Evolutionary conservation across 1,140 invertebrate species (phyloP).

Genomic region (Aculops lycopersici): DNA sequence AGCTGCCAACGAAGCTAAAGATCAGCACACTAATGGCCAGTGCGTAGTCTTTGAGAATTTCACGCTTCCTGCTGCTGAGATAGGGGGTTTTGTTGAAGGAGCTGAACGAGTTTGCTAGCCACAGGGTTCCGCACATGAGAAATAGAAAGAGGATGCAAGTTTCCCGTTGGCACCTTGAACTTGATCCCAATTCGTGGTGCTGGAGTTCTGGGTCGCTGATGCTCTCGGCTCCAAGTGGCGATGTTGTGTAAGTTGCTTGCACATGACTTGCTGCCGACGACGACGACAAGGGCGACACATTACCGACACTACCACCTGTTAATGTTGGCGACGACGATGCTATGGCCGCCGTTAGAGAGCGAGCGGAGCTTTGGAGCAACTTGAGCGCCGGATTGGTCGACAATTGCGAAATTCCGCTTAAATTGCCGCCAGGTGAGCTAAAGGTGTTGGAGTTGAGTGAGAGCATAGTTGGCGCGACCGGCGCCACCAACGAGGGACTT

Average conservation of each 20-base stretch:
- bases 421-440: background rate
- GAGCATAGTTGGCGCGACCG: background rate
- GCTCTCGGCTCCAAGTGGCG: background rate
- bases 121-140: conserved; percentile 27
- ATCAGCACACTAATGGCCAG: conserved; percentile 20
- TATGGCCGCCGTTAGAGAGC: background rate
- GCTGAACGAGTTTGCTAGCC: conserved; percentile 25
- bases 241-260: background rate
- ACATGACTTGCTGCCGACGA: background rate
- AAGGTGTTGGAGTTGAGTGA: background rate
- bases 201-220: conserved; percentile 1
- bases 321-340: background rate
- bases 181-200: too few species aligned
- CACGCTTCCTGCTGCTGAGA: conserved; percentile 17
- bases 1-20: conserved; percentile 20
- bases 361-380: background rate
- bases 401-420: background rate
- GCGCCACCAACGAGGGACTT: background rate
- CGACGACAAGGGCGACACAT: background rate
- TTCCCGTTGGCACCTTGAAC: conserved; percentile 21
- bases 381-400: background rate
- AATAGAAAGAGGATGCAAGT: conserved; percentile 25
- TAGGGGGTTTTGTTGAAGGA: conserved; percentile 19
- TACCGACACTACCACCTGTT: background rate
- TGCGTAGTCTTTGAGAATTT: conserved; percentile 21